Conservation (phyloP, 37 sponge, comb jelly and placozoan species). For the Amphimedon queenslandica region DNA sequence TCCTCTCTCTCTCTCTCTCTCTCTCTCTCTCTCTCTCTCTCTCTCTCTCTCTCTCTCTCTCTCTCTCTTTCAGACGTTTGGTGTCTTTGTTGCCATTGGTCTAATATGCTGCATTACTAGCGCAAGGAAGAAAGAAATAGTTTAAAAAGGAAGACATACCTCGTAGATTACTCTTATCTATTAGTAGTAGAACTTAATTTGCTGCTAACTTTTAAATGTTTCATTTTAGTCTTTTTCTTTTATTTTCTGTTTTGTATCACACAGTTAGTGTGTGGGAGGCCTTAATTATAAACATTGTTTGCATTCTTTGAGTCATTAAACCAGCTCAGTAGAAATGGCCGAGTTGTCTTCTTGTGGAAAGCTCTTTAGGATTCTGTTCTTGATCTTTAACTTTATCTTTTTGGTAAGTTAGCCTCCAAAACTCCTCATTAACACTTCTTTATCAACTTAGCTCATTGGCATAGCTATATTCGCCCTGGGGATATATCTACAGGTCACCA, state of each 20-base stretch:
- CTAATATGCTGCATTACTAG: slow-evolving; percentile 19
- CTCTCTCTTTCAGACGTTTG: slow-evolving; percentile 31
- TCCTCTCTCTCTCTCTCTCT: slow-evolving; percentile 9
- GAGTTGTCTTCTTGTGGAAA: too few species aligned
- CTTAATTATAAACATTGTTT: too few species aligned
- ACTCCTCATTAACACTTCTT: not conserved
- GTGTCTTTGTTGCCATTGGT: slow-evolving; percentile 20
- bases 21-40: slow-evolving; percentile 5
- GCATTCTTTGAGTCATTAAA: too few species aligned
- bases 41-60: slow-evolving; percentile 20
- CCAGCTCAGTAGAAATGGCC: too few species aligned
- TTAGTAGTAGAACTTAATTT: too few species aligned
- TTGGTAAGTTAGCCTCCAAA: slow-evolving; percentile 45
- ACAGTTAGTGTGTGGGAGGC: too few species aligned
- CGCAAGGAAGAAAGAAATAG: slow-evolving; percentile 3
- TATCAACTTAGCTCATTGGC: slow-evolving; percentile 36
- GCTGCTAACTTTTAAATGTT: too few species aligned
- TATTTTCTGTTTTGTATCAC: too few species aligned
- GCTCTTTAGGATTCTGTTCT: not conserved
- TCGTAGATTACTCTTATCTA: too few species aligned
- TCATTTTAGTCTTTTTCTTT: too few species aligned
- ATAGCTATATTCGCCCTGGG: slow-evolving; percentile 6
- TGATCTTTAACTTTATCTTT: slow-evolving; percentile 41
- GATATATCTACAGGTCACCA: not conserved
- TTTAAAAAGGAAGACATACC: too few species aligned